phyloP scores from a whole-genome alignment of 2,888 invertebrate genomes.

The Doris montereyensis region DNA sequence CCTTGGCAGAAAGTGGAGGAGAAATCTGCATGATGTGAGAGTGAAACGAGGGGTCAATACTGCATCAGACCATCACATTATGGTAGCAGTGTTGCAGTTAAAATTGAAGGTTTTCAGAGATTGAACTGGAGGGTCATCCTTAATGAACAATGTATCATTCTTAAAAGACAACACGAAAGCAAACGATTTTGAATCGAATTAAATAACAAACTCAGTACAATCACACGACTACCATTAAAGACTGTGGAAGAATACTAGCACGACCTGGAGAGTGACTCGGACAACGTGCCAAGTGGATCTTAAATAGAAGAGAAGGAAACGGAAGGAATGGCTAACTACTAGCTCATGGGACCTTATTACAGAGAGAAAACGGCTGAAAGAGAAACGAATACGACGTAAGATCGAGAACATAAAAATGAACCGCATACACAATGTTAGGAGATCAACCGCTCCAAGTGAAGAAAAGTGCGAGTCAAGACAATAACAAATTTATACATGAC shows the following conservation, averaged over 20 bases:
- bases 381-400: no score
- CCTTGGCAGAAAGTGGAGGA: not conserved
- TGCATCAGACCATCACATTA: constrained; percentile 21
- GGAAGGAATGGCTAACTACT: constrained; percentile 23
- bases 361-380: not conserved
- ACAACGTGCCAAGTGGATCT: not conserved
- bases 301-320: not conserved
- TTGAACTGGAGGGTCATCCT: not conserved
- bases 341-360: constrained; percentile 20
- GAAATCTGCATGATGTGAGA: not conserved
- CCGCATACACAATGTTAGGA: no score
- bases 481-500: not conserved
- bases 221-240: not conserved
- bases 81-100: not conserved
- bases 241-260: not conserved
- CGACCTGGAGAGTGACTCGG: not conserved
- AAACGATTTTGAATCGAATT: not conserved
- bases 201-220: not conserved
- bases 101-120: no score
- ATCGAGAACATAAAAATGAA: no score
- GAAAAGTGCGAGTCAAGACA: not conserved
- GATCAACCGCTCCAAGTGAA: no score
- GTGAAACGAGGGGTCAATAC: not conserved
- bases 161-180: not conserved
- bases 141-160: constrained; percentile 3